Evolutionary conservation across 2,113 vertebrate genomes (phyloP).

Genomic region (Anarrhichthys ocellatus): DNA sequence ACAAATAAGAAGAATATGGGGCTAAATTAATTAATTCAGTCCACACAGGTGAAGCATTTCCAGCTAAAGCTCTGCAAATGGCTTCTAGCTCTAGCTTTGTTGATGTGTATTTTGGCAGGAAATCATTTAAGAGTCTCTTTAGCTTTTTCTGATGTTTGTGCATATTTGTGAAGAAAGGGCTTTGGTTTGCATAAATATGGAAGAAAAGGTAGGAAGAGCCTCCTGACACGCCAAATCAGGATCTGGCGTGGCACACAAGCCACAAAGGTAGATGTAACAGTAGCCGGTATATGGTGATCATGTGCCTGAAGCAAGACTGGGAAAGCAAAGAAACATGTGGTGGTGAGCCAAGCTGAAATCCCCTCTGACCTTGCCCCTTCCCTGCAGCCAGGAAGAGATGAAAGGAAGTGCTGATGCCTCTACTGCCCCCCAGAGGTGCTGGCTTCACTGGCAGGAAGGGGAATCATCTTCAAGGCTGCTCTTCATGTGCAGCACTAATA

Average conservation of each 20-base stretch:
- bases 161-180: slow-evolving; percentile 43
- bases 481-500: slow-evolving; percentile 55
- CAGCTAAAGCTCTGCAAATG: slow-evolving; percentile 42
- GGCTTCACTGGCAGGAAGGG: slow-evolving; percentile 56
- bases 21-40: slow-evolving; percentile 8
- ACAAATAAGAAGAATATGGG: slow-evolving; percentile 7
- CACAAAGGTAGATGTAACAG: slow-evolving; percentile 73
- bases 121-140: slow-evolving; percentile 54
- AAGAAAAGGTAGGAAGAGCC: slow-evolving; percentile 36
- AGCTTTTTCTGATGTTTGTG: slow-evolving; percentile 46
- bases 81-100: slow-evolving; percentile 27
- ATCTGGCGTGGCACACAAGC: slow-evolving; percentile 45
- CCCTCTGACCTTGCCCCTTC: slow-evolving; percentile 77
- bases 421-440: slow-evolving; percentile 74
- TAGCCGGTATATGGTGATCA: slow-evolving; percentile 73
- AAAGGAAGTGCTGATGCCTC: slow-evolving; percentile 68
- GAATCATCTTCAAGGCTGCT: slow-evolving; percentile 60
- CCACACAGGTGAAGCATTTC: slow-evolving; percentile 35
- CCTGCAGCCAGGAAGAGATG: slow-evolving; percentile 67
- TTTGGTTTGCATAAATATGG: slow-evolving; percentile 40
- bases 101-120: slow-evolving; percentile 44
- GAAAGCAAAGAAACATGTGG: slow-evolving; percentile 75
- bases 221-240: slow-evolving; percentile 55
- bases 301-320: slow-evolving; percentile 74
- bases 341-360: slow-evolving; percentile 78